Percentiles rank a stretch among this genome's conserved stretches.
Evolutionary conservation across 2,888 invertebrate genomes (phyloP).

Genomic region (Epistrophe eligans): DNA sequence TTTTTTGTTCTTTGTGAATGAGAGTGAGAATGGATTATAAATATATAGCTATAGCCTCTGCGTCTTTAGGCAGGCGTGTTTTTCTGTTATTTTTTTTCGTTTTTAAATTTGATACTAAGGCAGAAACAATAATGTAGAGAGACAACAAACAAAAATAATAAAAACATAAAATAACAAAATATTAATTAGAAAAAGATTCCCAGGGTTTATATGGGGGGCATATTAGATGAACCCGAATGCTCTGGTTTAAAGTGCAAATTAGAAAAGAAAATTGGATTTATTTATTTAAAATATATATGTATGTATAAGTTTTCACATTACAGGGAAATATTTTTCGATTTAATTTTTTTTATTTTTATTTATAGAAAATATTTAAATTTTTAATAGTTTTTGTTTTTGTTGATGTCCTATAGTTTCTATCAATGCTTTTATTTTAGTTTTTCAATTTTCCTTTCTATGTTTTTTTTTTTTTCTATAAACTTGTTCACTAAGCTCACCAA

Average conservation of each 20-base stretch:
- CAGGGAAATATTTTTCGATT: not conserved
- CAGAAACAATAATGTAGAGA: slow-evolving; percentile 64
- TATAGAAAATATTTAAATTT: not conserved
- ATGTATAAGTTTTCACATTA: not conserved
- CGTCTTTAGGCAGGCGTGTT: slow-evolving; percentile 32
- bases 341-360: not conserved
- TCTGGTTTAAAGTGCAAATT: slow-evolving; percentile 30
- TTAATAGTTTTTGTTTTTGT: too few relatives aligned
- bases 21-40: slow-evolving; percentile 44
- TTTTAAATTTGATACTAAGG: slow-evolving; percentile 60
- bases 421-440: too few relatives aligned
- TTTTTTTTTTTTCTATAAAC: too few relatives aligned
- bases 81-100: slow-evolving; percentile 35
- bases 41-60: slow-evolving; percentile 46
- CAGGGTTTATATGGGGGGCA: not conserved
- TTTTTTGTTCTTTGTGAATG: slow-evolving; percentile 1
- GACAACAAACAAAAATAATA: slow-evolving; percentile 29
- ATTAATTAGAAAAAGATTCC: slow-evolving; percentile 8
- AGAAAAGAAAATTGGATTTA: slow-evolving; percentile 18
- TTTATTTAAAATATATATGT: slow-evolving; percentile 1
- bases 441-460: too few relatives aligned
- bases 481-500: too few relatives aligned
- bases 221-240: not conserved
- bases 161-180: slow-evolving; percentile 21
- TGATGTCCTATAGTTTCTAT: too few relatives aligned